These are phyloP conservation scores for Tethea ocularis DNA, from an alignment of 2,888 invertebrate species.

Conservation along the genomic window DNA sequence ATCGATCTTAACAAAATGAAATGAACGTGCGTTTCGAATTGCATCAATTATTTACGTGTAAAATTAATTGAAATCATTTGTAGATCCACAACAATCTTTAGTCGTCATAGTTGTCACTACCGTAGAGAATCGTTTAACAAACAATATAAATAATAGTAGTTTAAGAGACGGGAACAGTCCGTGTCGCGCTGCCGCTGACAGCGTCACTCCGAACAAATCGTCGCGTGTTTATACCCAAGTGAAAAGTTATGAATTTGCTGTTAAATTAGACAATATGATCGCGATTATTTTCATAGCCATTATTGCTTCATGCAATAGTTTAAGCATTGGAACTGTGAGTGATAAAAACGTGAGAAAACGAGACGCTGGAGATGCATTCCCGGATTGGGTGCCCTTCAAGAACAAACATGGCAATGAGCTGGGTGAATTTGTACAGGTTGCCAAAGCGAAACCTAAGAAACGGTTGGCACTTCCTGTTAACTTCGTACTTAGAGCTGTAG, in stretches of 20 bases:
- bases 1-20: neutral
- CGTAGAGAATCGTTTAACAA: constrained; percentile 71
- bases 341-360: constrained; percentile 62
- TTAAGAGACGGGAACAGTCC: constrained; percentile 63
- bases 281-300: constrained; percentile 29
- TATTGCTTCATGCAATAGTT: constrained; percentile 45
- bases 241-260: constrained; percentile 28
- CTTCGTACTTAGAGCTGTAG: constrained; percentile 61
- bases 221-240: constrained; percentile 25
- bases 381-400: constrained; percentile 78
- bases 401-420: constrained; percentile 70
- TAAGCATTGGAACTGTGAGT: constrained; percentile 61
- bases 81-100: constrained; percentile 58
- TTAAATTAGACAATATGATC: constrained; percentile 34
- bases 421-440: constrained; percentile 63
- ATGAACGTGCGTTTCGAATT: neutral
- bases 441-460: constrained; percentile 67
- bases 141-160: constrained; percentile 82
- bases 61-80: constrained; percentile 2
- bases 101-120: constrained; percentile 38
- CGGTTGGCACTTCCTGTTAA: constrained; percentile 67
- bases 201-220: constrained; percentile 35
- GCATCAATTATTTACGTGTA: neutral
- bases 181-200: constrained; percentile 57
- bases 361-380: constrained; percentile 60